These are phyloP conservation scores for Corydoras sp. DNA, from an alignment of 2,113 vertebrate species.

Conservation along the genomic window DNA sequence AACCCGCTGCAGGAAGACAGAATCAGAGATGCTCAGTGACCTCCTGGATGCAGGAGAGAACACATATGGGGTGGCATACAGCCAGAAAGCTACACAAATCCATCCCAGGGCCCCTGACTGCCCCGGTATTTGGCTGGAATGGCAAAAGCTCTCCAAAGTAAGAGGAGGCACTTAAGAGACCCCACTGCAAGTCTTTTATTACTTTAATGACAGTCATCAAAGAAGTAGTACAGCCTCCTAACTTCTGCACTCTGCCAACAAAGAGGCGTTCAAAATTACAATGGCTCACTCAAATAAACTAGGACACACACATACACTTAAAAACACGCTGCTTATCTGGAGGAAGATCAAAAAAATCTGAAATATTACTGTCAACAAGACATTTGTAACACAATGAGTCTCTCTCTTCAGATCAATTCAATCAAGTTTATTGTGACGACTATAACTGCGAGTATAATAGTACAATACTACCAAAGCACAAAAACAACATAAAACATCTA, in stretches of 20 bases:
- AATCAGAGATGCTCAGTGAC: slow-evolving; percentile 8
- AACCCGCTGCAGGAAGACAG: slow-evolving; percentile 56
- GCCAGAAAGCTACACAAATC: slow-evolving; percentile 64
- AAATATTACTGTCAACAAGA: neutral
- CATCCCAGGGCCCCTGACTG: slow-evolving; percentile 63
- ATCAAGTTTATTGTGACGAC: too few species aligned
- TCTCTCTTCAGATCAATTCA: too few species aligned
- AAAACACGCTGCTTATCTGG: slow-evolving; percentile 1
- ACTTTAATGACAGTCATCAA: slow-evolving; percentile 66
- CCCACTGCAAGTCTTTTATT: slow-evolving; percentile 70
- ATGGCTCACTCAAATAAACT: neutral
- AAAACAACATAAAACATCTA: too few species aligned
- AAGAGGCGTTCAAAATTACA: neutral
- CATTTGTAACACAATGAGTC: too few species aligned
- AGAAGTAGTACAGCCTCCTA: slow-evolving; percentile 53
- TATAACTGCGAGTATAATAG: too few species aligned
- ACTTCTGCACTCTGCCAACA: slow-evolving; percentile 21
- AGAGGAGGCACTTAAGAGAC: slow-evolving; percentile 57
- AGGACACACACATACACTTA: slow-evolving; percentile 4
- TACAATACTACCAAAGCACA: too few species aligned
- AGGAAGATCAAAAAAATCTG: neutral
- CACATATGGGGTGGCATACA: slow-evolving; percentile 42
- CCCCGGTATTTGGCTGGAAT: slow-evolving; percentile 66
- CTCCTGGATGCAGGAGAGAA: slow-evolving; percentile 21
- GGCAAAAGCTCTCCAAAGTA: slow-evolving; percentile 55